Evolutionary conservation across 2,797 vertebrate genomes (phyloP), one percentile per base, ranked within the genome.

Genomic region (Apodemus agrarius): DNA sequence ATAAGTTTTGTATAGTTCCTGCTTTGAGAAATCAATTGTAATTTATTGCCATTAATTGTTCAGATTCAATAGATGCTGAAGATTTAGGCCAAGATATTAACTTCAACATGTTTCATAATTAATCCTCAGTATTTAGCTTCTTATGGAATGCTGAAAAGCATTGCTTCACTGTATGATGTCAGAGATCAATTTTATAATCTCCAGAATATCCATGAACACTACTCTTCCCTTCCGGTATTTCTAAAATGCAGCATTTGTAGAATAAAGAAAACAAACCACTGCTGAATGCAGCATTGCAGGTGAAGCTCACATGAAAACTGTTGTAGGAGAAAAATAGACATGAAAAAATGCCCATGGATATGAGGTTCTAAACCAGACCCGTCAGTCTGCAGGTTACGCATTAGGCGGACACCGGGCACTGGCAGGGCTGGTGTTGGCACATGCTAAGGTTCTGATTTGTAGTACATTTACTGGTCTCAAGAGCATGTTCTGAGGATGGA

Each of bases 391-490:
- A 19, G 61, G 31, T 34, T 19, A 6, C 52, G 86, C 37, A 37
- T 40, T 8, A 57, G 29, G 3, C 54, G 4, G 8, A 6, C 14
- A 69, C 37, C 57, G 21, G 52, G 4, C 11, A 21, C 21, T 24
- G 19, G 1, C 1, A 3, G 26, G 19, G 14, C 12, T 29, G 6
- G 24, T 10, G 4, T 3, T 40, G 54, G 14, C 43, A 37, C 52
- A 54, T 52, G 16, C 9, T 26, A 8, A 46, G 61, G 52, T 8
- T 82, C 34, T 74, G 31, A 34, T 75, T 83, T 69, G 69, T 61
- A 37, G 49, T 57, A 72, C 88, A 22, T 49, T 37, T 80, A 21
- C 29, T 72, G 11, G 14, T 59, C 43, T 61, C 69, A 31, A 59
- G 40, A 54, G 6, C 8, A 29, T 6, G 52, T 29, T 67, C 57